phyloP scores from a whole-genome alignment of 2,888 invertebrate species.

The Tachystola acroxantha region DNA sequence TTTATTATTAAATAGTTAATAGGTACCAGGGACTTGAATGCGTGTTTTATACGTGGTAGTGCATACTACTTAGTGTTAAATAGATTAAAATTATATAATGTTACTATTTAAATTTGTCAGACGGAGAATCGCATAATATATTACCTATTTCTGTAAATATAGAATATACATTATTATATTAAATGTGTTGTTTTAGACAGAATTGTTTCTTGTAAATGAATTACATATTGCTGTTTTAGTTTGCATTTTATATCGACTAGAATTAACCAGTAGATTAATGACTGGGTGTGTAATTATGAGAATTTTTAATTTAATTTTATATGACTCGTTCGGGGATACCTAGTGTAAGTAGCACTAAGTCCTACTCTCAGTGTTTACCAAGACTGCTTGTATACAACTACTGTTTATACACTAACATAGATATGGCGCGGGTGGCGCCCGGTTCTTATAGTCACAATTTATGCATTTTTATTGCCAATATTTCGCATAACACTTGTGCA shows the following conservation, averaged over 20 bases:
- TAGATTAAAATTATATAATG: conserved; percentile 67
- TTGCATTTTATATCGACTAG: conserved; percentile 75
- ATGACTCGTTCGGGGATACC: conserved; percentile 62
- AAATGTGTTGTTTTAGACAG: conserved; percentile 68
- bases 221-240: conserved; percentile 76
- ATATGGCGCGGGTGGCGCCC: conserved; percentile 44
- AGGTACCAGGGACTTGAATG: conserved; percentile 72
- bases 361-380: conserved; percentile 75
- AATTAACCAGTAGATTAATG: conserved; percentile 54
- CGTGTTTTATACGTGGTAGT: conserved; percentile 77
- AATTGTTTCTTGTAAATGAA: conserved; percentile 73
- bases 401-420: conserved; percentile 64
- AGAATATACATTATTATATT: conserved; percentile 45
- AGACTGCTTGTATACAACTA: conserved; percentile 77
- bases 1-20: conserved; percentile 69
- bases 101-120: conserved; percentile 71
- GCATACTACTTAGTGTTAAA: conserved; percentile 70
- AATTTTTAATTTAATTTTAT: conserved; percentile 65
- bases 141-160: conserved; percentile 76
- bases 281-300: conserved; percentile 64
- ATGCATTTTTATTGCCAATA: conserved; percentile 74
- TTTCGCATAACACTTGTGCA: conserved; percentile 57
- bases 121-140: conserved; percentile 74
- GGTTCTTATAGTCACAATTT: conserved; percentile 71
- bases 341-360: conserved; percentile 70